Base-by-base conservation (phyloP, 1,140 invertebrate species). In the Triops longicaudatus region DNA sequence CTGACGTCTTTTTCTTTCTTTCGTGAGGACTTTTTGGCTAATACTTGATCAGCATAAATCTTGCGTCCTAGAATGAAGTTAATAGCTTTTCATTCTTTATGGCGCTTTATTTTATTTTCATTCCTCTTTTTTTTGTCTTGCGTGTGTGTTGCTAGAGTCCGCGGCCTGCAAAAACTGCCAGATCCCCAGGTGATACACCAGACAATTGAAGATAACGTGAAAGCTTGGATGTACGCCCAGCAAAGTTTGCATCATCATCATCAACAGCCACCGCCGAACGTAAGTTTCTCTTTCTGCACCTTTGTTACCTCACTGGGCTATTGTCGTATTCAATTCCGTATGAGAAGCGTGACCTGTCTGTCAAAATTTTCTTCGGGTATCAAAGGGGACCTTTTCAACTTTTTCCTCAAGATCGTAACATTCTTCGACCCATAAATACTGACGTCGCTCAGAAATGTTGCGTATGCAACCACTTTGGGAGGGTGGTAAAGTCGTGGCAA, bases 141-240 rank as follows among this genome's bases (percentile, higher is more conserved):
- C n/a, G n/a, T 63, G 9, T n/a, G 17, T 22, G 50, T 9, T 22
- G 22, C 50, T n/a, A 63, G 50, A 22, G 50, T 63, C 50, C 50
- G 50, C 14, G 50, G 50, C 50, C 50, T 63, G 50, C 50, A 63
- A 22, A 63, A 63, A 63, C 22, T 63, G 50, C 50, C 50, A 22
- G 50, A 63, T 63, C 50, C 50, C 50, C 50, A 63, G 50, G 50
- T 63, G 50, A 63, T 63, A 63, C 50, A 63, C 22, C 50, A 63
- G n/a, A 63, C 50, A n/a, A 63, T 63, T 22, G 50, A 63, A 63
- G 50, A 63, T 63, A 63, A 63, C 50, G 50, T 63, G 50, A 63
- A 63, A 63, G 50, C 50, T 63, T 63, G 50, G 50, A 63, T 63
- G 50, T 63, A 63, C 50, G 50, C 50, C 50, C 50, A 63, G 50